Base-by-base conservation (phyloP, 1,140 invertebrate species). In the Meloidogyne chitwoodi region DNA sequence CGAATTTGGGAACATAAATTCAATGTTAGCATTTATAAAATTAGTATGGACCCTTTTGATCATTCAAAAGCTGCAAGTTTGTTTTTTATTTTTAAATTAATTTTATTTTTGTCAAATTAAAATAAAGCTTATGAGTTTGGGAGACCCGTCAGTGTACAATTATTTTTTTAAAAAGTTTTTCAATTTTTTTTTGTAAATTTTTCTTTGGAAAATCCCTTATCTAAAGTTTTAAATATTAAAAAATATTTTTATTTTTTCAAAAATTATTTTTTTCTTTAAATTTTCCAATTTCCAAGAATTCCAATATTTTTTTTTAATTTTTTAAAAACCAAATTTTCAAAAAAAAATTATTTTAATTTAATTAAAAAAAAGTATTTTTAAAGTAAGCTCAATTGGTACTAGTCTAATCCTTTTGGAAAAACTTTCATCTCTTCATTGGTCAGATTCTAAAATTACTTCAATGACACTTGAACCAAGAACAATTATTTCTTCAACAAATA, bases 1-100 rank as follows among this genome's bases (percentile, higher is more conserved):
- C 41, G 48, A 19, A 64, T 82, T 34, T 80, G 79, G 79, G 81
- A 80, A 61, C 44, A 74, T 31, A 64, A 66, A 26, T 74, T 80
- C 29, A 61, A 44, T 41, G 48, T 74, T 11, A 69, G 79, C 65
- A 77, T 77, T 34, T 80, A 81, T 61, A 69, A 38, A 31, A 82
- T 80, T 44, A 70, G 38, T 63, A 66, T 82, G 16, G 79, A 80
- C 27, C 79, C 79, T 26, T 80, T 80, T 31, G 79, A 80, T 24
- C 56, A 41, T 6, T 78, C 77, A 16, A 68, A 79, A 24, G 64
- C 77, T 22, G 77, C 77, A 24, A 11, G 76, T 77, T 74, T 41
- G 65, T 79, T 75, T 74, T 27, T 29, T 22, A 22, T 2, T 34
- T 31, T 70, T 38, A 29, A 11, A 19, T 74, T 22, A 38, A 22